Evolutionary conservation across 2,113 vertebrate genomes (phyloP), one percentile per base, ranked within the genome.

Genomic region (Sialia sialis): DNA sequence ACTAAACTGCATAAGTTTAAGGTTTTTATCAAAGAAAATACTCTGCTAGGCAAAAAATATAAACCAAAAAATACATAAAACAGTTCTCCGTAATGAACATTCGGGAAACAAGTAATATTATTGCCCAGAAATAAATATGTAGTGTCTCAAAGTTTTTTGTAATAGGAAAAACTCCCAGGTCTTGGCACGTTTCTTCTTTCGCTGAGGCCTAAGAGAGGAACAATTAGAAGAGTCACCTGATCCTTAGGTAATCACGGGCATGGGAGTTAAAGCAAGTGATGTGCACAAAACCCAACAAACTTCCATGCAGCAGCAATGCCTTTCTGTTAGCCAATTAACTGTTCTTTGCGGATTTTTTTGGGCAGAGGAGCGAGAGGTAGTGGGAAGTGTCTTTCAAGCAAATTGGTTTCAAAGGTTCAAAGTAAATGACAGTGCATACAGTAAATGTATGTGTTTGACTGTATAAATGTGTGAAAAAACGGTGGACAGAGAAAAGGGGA

Each of bases 381-480:
- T 63, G 62, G 60, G 39, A 91, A 82, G 21, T 78, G 30, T 67
- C 43, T 70, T 84, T 62, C 36, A 63, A 48, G 17, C 8, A 60
- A 19, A 52, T 62, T n/a, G 6, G 17, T 83, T 69, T 66, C 34
- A 60, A 41, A 82, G 16, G 25, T 87, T 78, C 23, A 13, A 74
- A 72, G 52, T 62, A 55, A 75, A 59, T 89, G 21, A 36, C 21
- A 43, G 7, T 27, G 30, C 30, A 49, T 7, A 3, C 49, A 51
- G 27, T 17, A 29, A 51, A 51, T 16, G 1, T 5, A 2, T 39
- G 4, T 3, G 3, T 66, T 44, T 36, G 2, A 52, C 2, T 46
- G 0, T n/a, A 9, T 64, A 4, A 30, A 18, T 13, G 16, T 48
- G 15, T 30, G 7, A 46, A 70, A 43, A 87, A 87, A 30, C 0